phyloP scores from a whole-genome alignment of 92 coral and sea anemone species.

The Palythoa grandis region DNA sequence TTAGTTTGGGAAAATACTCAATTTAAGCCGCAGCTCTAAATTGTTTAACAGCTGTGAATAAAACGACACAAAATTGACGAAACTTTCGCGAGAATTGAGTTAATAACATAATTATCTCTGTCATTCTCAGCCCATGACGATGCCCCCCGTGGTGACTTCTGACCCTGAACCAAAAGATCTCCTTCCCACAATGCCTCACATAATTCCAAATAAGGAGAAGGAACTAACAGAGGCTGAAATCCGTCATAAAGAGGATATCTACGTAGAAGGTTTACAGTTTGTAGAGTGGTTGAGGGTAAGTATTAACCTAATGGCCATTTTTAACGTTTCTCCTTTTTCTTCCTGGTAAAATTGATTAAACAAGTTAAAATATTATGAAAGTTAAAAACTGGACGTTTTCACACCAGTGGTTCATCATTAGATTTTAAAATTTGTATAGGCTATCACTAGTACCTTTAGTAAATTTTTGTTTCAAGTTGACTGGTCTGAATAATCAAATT shows the following conservation, averaged over 20 bases:
- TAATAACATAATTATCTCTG: background rate
- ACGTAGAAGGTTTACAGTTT: constrained; percentile 52
- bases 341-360: background rate
- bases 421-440: no score
- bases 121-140: background rate
- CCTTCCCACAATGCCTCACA: background rate
- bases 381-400: no score
- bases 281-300: constrained; percentile 61
- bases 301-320: background rate
- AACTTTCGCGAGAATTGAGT: no score
- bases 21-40: no score
- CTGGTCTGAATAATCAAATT: no score
- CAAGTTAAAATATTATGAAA: no score
- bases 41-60: no score
- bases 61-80: no score
- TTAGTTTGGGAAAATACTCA: no score
- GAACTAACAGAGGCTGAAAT: background rate
- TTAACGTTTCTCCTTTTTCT: background rate
- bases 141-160: background rate
- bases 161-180: background rate
- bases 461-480: no score
- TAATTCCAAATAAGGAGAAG: constrained; percentile 4
- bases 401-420: no score
- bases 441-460: no score
- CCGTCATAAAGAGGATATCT: constrained; percentile 24